These are phyloP conservation scores for Syngnathus acus DNA, from an alignment of 2,797 vertebrate genomes.

Conservation along the genomic window DNA sequence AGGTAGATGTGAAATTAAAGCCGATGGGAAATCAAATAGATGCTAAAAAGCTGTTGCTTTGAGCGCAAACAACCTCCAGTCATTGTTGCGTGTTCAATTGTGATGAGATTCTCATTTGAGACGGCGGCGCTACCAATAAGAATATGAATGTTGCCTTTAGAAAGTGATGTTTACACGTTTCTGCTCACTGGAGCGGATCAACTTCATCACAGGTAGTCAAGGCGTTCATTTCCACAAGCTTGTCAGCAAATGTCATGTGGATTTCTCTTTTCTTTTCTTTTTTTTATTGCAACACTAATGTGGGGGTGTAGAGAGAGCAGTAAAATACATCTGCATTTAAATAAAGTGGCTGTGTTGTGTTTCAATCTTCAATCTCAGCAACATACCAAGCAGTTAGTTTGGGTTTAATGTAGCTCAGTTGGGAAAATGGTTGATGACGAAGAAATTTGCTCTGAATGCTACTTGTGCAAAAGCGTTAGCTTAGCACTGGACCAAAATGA, in stretches of 20 bases:
- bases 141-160: constrained; percentile 40
- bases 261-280: constrained; percentile 5
- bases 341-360: constrained; percentile 17
- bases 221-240: constrained; percentile 14
- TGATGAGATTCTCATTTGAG: constrained; percentile 20
- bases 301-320: constrained; percentile 19
- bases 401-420: constrained; percentile 11
- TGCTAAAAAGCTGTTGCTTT: neutral
- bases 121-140: constrained; percentile 22
- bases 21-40: neutral
- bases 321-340: constrained; percentile 36
- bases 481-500: constrained; percentile 4
- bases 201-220: constrained; percentile 15
- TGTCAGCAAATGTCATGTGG: constrained; percentile 13
- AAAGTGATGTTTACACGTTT: constrained; percentile 43
- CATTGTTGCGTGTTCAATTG: constrained; percentile 18
- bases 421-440: constrained; percentile 19
- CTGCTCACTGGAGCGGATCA: constrained; percentile 33
- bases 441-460: constrained; percentile 5
- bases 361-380: constrained; percentile 24
- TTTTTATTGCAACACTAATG: constrained; percentile 14
- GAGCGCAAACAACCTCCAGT: constrained; percentile 15
- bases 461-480: neutral
- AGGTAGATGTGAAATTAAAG: neutral
- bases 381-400: constrained; percentile 12